Evolutionary conservation across 2,797 vertebrate species (phyloP), one percentile per base, ranked within the genome.

Genomic region (Threskiornis aethiopicus): DNA sequence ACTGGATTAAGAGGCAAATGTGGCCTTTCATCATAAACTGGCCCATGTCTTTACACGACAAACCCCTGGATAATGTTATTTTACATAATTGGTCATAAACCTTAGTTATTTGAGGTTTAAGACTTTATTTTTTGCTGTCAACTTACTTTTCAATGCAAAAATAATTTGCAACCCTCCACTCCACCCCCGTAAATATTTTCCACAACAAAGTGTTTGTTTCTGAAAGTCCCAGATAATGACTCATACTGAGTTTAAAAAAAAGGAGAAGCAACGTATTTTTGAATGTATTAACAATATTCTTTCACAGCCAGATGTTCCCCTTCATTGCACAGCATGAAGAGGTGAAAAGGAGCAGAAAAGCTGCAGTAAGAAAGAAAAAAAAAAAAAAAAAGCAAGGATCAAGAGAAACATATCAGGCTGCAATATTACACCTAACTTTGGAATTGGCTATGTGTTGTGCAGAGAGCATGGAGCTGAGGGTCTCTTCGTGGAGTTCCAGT

Each of bases 121-220:
- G 83, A n/a, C 26, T 90, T 55, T 22, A 57, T 71, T 90, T 94
- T 86, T 91, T 81, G 44, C 87, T 73, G 3, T 70, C 69, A 64
- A 15, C 44, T 87, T 70, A 75, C 41, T 95, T 89, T 86, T 93
- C 55, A 82, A 39, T 91, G 66, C 78, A 89, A 91, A 94, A 85
- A 84, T 92, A 88, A 79, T 72, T 62, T 62, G 46, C 44, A 94
- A 16, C 13, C 41, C 22, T 89, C 57, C 8, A 20, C 10, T 87
- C 62, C 13, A 2, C 54, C 64, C 71, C 66, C 7, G 12, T 88
- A 91, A 85, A 69, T 88, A 79, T 93, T 95, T 96, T 84, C 57
- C 61, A 76, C 62, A 96, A 93, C n/a, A 84, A 92, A 87, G 18
- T 95, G 57, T 95, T 96, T 84, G 52, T 94, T 93, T 97, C 85